Evolutionary conservation across 2,888 invertebrate genomes (phyloP).

Genomic region (Poecilobothrus nobilitatus): DNA sequence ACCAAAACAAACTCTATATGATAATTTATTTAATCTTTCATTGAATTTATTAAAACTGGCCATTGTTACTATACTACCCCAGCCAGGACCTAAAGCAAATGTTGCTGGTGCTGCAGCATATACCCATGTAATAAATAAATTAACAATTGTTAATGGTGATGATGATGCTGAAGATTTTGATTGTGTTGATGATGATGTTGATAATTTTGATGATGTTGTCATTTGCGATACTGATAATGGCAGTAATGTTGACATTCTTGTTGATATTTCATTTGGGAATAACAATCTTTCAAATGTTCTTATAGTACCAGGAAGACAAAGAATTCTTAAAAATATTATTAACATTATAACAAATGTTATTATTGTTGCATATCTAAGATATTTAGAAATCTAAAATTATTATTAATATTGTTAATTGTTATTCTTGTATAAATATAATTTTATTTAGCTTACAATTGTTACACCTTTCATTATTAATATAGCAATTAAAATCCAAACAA

Average conservation of each 20-base stretch:
- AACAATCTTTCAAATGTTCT: constrained; percentile 26
- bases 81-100: constrained; percentile 63
- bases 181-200: background rate
- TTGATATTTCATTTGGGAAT: constrained; percentile 9
- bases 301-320: constrained; percentile 28
- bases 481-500: constrained; percentile 52
- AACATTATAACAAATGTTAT: constrained; percentile 32
- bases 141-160: background rate
- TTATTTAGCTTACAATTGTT: background rate
- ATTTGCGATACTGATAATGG: background rate
- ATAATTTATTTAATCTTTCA: constrained; percentile 53
- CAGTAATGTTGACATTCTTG: background rate
- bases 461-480: constrained; percentile 3
- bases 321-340: constrained; percentile 31
- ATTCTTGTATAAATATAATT: too few relatives aligned
- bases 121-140: constrained; percentile 50
- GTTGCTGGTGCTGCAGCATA: constrained; percentile 25
- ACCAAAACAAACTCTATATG: constrained; percentile 34
- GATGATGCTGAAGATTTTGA: background rate
- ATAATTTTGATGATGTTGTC: background rate
- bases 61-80: constrained; percentile 74
- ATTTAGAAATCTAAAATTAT: constrained; percentile 34
- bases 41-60: constrained; percentile 73
- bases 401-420: constrained; percentile 7
- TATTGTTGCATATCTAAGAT: constrained; percentile 33